Evolutionary conservation across 2,888 invertebrate genomes (phyloP).

Genomic region (Eupithecia pulchellata): DNA sequence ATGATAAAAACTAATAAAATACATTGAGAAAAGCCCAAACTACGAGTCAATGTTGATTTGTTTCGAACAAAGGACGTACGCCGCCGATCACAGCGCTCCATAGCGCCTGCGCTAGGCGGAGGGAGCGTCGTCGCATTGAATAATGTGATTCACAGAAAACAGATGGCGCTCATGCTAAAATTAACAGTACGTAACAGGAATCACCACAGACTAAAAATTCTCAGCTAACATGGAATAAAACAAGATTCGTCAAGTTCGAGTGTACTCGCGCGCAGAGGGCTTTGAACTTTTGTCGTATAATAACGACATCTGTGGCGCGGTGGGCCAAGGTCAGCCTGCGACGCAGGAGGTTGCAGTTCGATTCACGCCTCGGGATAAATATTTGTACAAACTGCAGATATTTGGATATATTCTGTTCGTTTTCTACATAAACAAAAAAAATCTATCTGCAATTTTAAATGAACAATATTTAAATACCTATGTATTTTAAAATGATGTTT

Average conservation of each 20-base stretch:
- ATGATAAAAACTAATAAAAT: slow-evolving; percentile 59
- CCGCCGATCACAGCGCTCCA: slow-evolving; percentile 81
- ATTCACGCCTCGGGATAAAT: no score
- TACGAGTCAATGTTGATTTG: slow-evolving; percentile 82
- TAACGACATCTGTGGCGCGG: no score
- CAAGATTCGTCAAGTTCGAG: background rate
- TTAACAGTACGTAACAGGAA: slow-evolving; percentile 45
- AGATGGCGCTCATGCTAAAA: slow-evolving; percentile 71
- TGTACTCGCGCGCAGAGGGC: no score
- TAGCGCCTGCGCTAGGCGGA: slow-evolving; percentile 82
- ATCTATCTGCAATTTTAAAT: no score
- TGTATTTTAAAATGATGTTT: no score
- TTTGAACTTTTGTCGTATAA: no score
- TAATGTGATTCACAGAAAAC: slow-evolving; percentile 45
- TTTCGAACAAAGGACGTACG: slow-evolving; percentile 86
- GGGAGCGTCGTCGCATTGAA: slow-evolving; percentile 73
- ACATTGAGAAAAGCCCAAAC: slow-evolving; percentile 73
- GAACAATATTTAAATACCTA: no score
- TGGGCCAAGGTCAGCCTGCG: no score
- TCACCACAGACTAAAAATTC: slow-evolving; percentile 18
- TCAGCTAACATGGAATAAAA: background rate
- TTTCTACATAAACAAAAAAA: no score
- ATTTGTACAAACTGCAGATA: no score
- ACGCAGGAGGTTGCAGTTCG: no score
- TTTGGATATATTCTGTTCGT: no score